Evolutionary conservation across 1,140 invertebrate species (phyloP).

Genomic region (Periplaneta americana): DNA sequence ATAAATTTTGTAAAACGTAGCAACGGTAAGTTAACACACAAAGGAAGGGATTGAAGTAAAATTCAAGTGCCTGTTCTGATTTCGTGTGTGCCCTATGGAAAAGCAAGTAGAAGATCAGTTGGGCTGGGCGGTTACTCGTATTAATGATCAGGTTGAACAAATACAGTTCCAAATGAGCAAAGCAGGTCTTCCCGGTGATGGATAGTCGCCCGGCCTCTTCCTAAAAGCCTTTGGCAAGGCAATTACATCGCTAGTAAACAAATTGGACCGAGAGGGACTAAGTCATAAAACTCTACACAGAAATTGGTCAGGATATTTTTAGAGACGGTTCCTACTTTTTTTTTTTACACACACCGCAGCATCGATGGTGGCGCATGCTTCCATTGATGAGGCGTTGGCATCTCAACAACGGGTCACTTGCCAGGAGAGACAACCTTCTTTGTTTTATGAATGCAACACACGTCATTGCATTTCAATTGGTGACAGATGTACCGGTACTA

Average conservation of each 20-base stretch:
- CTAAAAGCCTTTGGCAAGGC: not conserved
- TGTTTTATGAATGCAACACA: not conserved
- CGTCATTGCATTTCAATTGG: not conserved
- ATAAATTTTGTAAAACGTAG: too few relatives aligned
- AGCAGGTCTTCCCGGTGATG: not conserved
- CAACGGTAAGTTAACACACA: too few relatives aligned
- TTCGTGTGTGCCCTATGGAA: too few relatives aligned
- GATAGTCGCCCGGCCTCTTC: not conserved
- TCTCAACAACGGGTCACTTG: not conserved
- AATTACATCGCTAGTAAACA: not conserved
- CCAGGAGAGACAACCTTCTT: not conserved
- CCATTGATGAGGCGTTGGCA: not conserved
- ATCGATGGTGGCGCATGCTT: too few relatives aligned
- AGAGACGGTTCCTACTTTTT: not conserved
- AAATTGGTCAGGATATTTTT: not conserved
- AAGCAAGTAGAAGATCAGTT: too few relatives aligned
- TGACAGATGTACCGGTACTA: too few relatives aligned
- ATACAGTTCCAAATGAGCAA: not conserved
- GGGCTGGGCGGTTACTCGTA: not conserved
- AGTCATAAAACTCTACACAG: not conserved
- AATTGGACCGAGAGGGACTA: not conserved
- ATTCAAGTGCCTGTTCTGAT: too few relatives aligned
- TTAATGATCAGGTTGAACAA: not conserved
- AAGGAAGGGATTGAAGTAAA: too few relatives aligned
- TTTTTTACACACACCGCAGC: too few relatives aligned